Percentiles rank a stretch among this genome's conserved stretches.
These are phyloP conservation scores for Alectoris magna DNA, from an alignment of 2,797 vertebrate genomes.

Conservation along the genomic window DNA sequence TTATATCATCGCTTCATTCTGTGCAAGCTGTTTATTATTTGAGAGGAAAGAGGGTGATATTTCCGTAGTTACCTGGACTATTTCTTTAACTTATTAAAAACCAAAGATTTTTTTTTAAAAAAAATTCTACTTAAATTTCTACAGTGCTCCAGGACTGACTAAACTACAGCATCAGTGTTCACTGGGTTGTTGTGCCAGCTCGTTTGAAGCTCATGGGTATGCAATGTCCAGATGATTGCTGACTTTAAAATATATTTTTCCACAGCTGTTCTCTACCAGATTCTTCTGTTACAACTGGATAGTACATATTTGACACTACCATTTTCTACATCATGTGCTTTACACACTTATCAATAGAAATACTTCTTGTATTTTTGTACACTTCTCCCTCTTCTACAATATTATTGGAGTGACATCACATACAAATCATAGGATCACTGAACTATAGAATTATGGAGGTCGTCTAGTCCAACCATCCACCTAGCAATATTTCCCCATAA, in stretches of 20 bases:
- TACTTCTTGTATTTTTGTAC: neutral
- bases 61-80: neutral
- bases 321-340: neutral
- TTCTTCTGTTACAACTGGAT: neutral
- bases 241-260: neutral
- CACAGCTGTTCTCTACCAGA: neutral
- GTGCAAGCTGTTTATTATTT: neutral
- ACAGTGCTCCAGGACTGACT: neutral
- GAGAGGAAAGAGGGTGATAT: neutral
- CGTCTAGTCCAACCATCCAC: no score
- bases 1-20: neutral
- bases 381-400: neutral
- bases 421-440: no score
- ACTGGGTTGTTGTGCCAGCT: neutral
- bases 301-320: neutral
- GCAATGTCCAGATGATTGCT: neutral
- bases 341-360: neutral
- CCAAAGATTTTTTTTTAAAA: neutral
- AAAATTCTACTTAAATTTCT: neutral
- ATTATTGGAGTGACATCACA: neutral
- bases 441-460: no score
- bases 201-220: neutral
- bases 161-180: neutral
- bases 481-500: no score
- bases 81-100: slow-evolving; percentile 1